These are phyloP conservation scores for Drosophila athabasca DNA, from an alignment of 1,140 invertebrate genomes.

Conservation along the genomic window DNA sequence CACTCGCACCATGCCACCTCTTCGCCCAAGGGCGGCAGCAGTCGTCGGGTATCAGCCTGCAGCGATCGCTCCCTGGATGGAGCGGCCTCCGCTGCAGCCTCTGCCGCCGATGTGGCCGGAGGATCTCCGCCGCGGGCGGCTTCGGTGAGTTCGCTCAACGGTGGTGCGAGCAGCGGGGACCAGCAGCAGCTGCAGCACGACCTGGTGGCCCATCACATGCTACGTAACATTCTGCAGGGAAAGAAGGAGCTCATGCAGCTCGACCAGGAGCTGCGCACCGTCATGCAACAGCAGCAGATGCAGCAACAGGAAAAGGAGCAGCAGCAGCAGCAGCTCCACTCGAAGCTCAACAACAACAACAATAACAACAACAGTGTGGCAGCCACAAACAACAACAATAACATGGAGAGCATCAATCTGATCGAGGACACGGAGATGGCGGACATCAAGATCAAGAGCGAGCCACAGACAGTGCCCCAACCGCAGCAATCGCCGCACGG, in stretches of 20 bases:
- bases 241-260: slow-evolving; percentile 90
- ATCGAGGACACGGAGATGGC: slow-evolving; percentile 73
- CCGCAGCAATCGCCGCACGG: slow-evolving; percentile 61
- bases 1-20: slow-evolving; percentile 38
- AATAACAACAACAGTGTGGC: slow-evolving; percentile 82
- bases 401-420: slow-evolving; percentile 75
- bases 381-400: slow-evolving; percentile 81
- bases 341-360: slow-evolving; percentile 81
- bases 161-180: slow-evolving; percentile 71
- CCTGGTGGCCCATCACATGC: slow-evolving; percentile 91
- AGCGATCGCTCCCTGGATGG: slow-evolving; percentile 76
- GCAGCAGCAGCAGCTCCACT: slow-evolving; percentile 84
- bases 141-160: slow-evolving; percentile 72
- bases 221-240: slow-evolving; percentile 92
- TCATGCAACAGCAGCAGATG: slow-evolving; percentile 84
- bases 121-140: slow-evolving; percentile 65
- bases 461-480: slow-evolving; percentile 53
- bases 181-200: slow-evolving; percentile 84
- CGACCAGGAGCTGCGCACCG: slow-evolving; percentile 86
- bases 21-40: slow-evolving; percentile 45
- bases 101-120: slow-evolving; percentile 50
- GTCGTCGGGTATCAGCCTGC: slow-evolving; percentile 71
- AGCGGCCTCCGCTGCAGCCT: slow-evolving; percentile 1
- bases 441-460: slow-evolving; percentile 79
- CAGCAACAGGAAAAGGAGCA: slow-evolving; percentile 85